A percentile compares a stretch with the other conserved stretches of the same genome.
phyloP scores from a whole-genome alignment of 2,888 invertebrate species.

The Hyalella azteca region DNA sequence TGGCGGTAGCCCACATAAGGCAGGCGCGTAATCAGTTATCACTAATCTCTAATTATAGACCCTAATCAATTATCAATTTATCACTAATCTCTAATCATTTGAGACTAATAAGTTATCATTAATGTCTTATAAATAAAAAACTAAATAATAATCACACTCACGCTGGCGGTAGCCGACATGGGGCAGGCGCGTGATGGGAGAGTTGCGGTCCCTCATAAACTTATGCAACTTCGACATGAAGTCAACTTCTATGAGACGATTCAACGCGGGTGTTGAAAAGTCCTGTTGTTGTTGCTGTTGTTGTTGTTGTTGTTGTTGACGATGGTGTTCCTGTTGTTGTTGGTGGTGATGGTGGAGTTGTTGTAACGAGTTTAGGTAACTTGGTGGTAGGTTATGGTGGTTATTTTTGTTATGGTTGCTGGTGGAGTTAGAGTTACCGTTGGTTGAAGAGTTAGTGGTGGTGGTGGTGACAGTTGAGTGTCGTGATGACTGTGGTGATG shows the following conservation, averaged over 20 bases:
- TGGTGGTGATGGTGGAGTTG: not conserved
- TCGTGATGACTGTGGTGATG: not conserved
- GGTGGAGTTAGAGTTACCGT: not conserved
- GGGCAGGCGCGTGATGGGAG: constrained; percentile 56
- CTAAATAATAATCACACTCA: too few relatives aligned
- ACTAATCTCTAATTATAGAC: too few relatives aligned
- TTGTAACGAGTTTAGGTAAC: not conserved
- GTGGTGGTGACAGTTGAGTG: not conserved
- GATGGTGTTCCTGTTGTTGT: not conserved
- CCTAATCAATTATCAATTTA: too few relatives aligned
- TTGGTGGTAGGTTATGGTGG: not conserved
- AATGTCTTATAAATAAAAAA: too few relatives aligned
- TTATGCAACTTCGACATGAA: constrained; percentile 57
- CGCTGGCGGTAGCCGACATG: constrained; percentile 55
- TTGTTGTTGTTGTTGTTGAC: not conserved
- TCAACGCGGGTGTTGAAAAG: constrained; percentile 56
- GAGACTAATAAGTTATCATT: too few relatives aligned
- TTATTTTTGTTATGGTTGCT: not conserved
- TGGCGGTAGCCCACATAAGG: too few relatives aligned
- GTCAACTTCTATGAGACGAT: constrained; percentile 56
- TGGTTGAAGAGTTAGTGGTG: not conserved
- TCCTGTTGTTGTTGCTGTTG: constrained; percentile 44
- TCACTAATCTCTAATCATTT: too few relatives aligned
- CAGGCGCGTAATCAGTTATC: too few relatives aligned
- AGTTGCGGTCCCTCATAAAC: constrained; percentile 56